Base-by-base conservation (phyloP, 92 coral and sea anemone genomes). In the Desmophyllum pertusum region DNA sequence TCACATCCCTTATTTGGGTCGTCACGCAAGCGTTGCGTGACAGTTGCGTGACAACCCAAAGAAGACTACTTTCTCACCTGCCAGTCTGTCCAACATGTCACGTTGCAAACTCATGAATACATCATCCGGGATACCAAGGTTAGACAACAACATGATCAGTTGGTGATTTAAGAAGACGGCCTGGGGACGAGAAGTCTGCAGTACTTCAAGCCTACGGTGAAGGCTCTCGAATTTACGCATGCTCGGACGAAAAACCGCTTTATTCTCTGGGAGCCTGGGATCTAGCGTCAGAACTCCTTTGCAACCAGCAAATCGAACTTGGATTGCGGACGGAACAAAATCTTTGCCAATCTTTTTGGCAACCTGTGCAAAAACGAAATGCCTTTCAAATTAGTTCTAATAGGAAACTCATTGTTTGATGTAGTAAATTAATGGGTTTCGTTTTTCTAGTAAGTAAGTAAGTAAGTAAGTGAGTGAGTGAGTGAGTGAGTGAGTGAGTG, bases 171-270 rank as follows among this genome's bases (percentile, higher is more conserved):
- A 88, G 81, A 84, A 94, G 14, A 97, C 99, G 40, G 92, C 97
- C 91, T 97, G 99, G 48, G 99, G 93, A 65, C 99, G 99, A 77
- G 99, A 97, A n/a, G 95, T 94, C 81, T 93, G 97, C 5, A 97
- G 90, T 42, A 97, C 98, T 74, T 97, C 99, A 63, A 97, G 90
- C 36, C 99, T 93, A 41, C 93, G 91, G 84, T 97, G 99, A 1
- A 85, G 70, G 45, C 98, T 94, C 78, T 94, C 79, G 71, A 97
- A 97, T 80, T 97, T 97, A 65, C 81, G 93, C 99, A 97, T 97
- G 88, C 99, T 97, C 72, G 92, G 93, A 53, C 99, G 97, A 42
- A 92, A 87, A 73, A 73, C 85, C 29, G 92, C 90, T 75, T 70
- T 73, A 35, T 91, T 89, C 0, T 79, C 98, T 27, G 88, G 75